Percentiles rank a stretch among this genome's conserved stretches.
These are phyloP conservation scores for Erebia ligea DNA, from an alignment of 2,888 invertebrate genomes.

Conservation along the genomic window DNA sequence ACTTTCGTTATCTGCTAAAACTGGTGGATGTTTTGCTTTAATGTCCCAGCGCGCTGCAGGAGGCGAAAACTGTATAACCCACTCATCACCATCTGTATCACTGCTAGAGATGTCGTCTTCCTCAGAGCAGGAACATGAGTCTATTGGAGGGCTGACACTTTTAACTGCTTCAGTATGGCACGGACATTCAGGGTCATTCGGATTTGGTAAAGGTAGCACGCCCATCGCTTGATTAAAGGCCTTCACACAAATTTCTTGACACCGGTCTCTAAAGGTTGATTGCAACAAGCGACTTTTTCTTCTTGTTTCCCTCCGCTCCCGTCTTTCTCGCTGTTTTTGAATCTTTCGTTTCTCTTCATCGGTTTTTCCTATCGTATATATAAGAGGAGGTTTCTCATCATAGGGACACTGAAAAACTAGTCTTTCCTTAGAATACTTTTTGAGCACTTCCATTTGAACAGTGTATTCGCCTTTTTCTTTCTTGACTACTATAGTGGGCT, in stretches of 20 bases:
- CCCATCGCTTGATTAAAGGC: slow-evolving; percentile 78
- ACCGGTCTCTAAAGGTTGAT: slow-evolving; percentile 72
- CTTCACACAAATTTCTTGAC: slow-evolving; percentile 77
- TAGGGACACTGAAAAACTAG: slow-evolving; percentile 71
- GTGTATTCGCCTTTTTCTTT: slow-evolving; percentile 72
- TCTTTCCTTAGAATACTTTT: slow-evolving; percentile 73
- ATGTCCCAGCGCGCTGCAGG: slow-evolving; percentile 67
- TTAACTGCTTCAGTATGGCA: slow-evolving; percentile 54
- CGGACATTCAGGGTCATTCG: slow-evolving; percentile 71
- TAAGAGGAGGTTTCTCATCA: slow-evolving; percentile 70
- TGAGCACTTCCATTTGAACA: slow-evolving; percentile 77
- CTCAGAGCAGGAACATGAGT: slow-evolving; percentile 76
- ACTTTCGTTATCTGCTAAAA: slow-evolving; percentile 53
- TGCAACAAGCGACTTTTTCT: slow-evolving; percentile 70
- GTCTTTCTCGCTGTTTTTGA: slow-evolving; percentile 65
- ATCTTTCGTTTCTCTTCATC: slow-evolving; percentile 66
- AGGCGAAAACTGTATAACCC: slow-evolving; percentile 74
- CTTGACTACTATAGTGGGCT: slow-evolving; percentile 66
- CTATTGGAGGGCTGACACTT: slow-evolving; percentile 55
- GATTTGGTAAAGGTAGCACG: slow-evolving; percentile 65
- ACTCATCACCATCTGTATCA: slow-evolving; percentile 75
- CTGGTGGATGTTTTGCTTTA: slow-evolving; percentile 67
- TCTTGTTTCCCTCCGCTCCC: slow-evolving; percentile 70
- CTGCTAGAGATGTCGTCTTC: slow-evolving; percentile 62
- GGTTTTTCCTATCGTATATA: slow-evolving; percentile 73